phyloP scores from a whole-genome alignment of 2,797 vertebrate genomes.

The Pseudochirops cupreus region DNA sequence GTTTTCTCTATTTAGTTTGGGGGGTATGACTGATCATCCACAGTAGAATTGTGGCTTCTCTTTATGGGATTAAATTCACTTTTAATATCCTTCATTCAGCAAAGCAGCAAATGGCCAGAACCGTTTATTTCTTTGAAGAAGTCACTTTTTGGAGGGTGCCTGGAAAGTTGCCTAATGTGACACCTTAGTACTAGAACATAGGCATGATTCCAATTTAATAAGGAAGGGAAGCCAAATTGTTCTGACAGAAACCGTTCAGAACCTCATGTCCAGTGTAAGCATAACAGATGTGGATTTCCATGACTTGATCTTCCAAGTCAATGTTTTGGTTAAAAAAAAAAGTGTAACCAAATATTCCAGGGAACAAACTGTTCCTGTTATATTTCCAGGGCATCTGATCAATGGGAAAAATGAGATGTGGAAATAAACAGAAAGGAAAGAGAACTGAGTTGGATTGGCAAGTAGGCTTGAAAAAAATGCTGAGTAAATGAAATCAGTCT shows the following conservation, averaged over 20 bases:
- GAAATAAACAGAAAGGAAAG: slow-evolving; percentile 74
- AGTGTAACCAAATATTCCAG: slow-evolving; percentile 78
- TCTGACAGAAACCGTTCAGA: slow-evolving; percentile 38
- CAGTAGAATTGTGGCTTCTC: background rate
- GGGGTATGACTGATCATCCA: accelerated
- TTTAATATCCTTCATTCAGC: background rate
- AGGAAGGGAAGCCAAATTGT: background rate
- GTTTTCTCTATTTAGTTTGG: background rate
- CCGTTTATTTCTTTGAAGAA: background rate
- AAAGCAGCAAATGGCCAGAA: background rate
- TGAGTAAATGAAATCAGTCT: slow-evolving; percentile 12
- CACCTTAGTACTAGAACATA: background rate
- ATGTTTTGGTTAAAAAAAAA: slow-evolving; percentile 72
- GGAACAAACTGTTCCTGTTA: slow-evolving; percentile 75
- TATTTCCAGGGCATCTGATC: slow-evolving; percentile 77
- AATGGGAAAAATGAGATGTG: slow-evolving; percentile 71
- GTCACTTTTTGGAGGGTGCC: background rate
- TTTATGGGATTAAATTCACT: accelerated
- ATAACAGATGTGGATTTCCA: slow-evolving; percentile 63
- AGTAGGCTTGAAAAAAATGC: slow-evolving; percentile 58
- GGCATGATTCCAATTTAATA: slow-evolving; percentile 61
- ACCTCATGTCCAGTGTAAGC: slow-evolving; percentile 73
- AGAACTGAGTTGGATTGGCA: slow-evolving; percentile 52
- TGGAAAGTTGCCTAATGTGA: accelerated
- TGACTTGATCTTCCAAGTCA: slow-evolving; percentile 65